These are phyloP conservation scores for Ornithorhynchus anatinus DNA, from an alignment of 2,113 vertebrate genomes.

Conservation along the genomic window DNA sequence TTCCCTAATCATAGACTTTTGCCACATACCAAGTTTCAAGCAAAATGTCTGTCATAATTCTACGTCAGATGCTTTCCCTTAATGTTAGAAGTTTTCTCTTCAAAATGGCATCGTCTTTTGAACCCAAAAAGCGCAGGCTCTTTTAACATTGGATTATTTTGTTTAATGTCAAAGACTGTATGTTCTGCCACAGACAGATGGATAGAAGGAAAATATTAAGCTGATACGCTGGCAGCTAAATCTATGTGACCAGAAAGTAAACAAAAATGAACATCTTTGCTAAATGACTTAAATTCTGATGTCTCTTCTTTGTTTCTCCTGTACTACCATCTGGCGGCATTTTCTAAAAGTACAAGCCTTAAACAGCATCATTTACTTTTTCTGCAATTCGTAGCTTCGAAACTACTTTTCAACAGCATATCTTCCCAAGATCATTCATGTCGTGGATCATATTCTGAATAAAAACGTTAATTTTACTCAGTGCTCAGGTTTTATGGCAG, in stretches of 20 bases:
- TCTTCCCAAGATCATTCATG: not conserved
- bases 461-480: not conserved
- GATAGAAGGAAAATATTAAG: not conserved
- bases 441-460: not conserved
- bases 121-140: not conserved
- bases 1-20: not conserved
- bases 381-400: not conserved
- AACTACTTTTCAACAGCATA: not conserved
- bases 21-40: not conserved
- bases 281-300: not conserved
- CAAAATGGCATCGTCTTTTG: not conserved
- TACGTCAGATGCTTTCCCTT: not conserved
- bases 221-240: fast-evolving
- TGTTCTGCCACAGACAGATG: not conserved
- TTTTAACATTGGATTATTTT: not conserved
- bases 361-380: not conserved
- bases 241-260: fast-evolving
- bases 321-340: slow-evolving; percentile 65
- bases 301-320: slow-evolving; percentile 60
- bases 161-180: not conserved
- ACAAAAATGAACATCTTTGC: fast-evolving
- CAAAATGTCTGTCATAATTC: not conserved
- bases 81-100: not conserved
- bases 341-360: not conserved
- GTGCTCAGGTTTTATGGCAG: not conserved